phyloP scores from a whole-genome alignment of 2,113 vertebrate species.

The Chloroceryle aenea region DNA sequence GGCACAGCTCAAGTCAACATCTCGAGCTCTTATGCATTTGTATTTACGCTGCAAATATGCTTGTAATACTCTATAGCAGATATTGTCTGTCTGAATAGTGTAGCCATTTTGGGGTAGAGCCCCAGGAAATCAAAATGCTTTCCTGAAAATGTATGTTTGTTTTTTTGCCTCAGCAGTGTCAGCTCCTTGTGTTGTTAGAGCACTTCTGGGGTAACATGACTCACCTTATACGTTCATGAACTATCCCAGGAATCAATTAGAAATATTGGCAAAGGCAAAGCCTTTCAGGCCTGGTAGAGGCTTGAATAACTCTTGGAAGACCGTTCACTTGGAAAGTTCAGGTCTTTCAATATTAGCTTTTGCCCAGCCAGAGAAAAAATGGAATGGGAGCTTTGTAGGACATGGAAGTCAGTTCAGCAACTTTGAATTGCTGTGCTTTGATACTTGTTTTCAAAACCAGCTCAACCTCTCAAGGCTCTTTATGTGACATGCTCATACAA shows the following conservation, averaged over 20 bases:
- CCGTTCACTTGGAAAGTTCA: neutral
- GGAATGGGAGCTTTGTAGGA: neutral
- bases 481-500: neutral
- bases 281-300: neutral
- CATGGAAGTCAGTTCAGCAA: neutral
- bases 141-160: neutral
- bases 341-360: neutral
- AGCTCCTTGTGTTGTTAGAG: neutral
- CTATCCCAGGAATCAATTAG: neutral
- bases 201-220: fast-evolving
- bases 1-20: neutral
- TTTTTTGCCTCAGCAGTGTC: neutral
- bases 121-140: neutral
- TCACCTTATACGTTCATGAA: neutral
- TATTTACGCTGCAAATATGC: neutral
- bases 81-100: neutral
- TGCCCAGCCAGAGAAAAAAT: neutral
- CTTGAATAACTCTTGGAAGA: neutral
- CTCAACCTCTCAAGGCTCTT: neutral
- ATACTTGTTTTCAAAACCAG: neutral
- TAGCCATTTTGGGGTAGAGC: neutral
- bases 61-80: neutral
- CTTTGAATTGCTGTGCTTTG: neutral
- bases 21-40: neutral
- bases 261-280: neutral